These are phyloP conservation scores for Drosophila orosa DNA, from an alignment of 1,140 invertebrate genomes.

Conservation along the genomic window DNA sequence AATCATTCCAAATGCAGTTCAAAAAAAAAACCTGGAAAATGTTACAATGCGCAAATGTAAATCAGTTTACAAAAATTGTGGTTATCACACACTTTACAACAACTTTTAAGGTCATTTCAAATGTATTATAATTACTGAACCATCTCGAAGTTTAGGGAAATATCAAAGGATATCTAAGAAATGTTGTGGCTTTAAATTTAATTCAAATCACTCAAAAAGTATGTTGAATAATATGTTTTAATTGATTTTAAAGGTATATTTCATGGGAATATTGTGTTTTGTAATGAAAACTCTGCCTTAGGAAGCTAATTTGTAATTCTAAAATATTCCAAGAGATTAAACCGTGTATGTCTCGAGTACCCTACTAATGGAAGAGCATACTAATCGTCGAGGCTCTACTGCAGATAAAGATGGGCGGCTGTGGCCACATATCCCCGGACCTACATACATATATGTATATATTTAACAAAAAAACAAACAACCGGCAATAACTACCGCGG, in stretches of 20 bases:
- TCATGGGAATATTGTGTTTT: no score
- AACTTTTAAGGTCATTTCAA: no score
- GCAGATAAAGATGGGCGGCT: constrained; percentile 63
- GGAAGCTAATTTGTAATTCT: no score
- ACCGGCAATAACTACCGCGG: constrained; percentile 61
- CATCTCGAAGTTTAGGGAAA: no score
- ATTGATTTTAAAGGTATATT: background rate
- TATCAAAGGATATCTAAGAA: no score
- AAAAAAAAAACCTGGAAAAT: no score
- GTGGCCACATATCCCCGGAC: constrained; percentile 30
- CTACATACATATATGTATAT: constrained; percentile 30
- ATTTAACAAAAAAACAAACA: constrained; percentile 52
- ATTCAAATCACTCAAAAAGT: background rate
- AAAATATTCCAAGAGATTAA: no score
- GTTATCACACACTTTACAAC: no score
- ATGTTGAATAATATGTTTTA: background rate
- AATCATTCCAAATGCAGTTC: no score
- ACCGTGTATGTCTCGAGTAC: background rate
- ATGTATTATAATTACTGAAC: no score
- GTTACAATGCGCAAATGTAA: no score
- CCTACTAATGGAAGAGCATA: constrained; percentile 28
- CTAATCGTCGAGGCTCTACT: constrained; percentile 53
- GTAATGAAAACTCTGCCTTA: background rate
- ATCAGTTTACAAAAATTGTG: no score
- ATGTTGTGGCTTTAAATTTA: background rate